These are phyloP conservation scores for Florisuga fusca DNA, from an alignment of 2,797 vertebrate species.

Conservation along the genomic window DNA sequence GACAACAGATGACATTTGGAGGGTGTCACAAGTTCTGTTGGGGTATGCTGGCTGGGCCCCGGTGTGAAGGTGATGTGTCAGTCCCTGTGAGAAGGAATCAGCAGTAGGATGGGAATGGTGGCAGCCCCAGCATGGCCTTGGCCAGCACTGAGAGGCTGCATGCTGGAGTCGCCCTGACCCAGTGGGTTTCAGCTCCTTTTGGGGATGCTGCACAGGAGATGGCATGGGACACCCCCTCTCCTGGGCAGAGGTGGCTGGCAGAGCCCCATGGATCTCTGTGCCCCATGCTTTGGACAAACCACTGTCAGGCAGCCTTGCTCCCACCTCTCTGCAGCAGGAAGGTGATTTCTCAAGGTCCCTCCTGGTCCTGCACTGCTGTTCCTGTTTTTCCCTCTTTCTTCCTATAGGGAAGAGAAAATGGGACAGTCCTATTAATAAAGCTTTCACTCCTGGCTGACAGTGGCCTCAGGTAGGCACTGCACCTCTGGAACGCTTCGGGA, in stretches of 20 bases:
- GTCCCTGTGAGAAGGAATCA: rapidly evolving
- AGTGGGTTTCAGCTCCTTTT: rapidly evolving
- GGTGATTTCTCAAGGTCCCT: rapidly evolving
- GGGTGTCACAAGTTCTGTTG: neutral
- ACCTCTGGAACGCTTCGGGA: rapidly evolving
- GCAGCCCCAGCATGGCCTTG: neutral
- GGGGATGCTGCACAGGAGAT: neutral
- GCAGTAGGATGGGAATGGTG: neutral
- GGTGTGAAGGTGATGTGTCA: neutral
- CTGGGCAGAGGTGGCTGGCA: rapidly evolving
- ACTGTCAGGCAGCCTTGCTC: neutral
- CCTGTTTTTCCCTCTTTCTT: neutral
- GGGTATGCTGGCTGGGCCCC: neutral
- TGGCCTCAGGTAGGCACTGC: rapidly evolving
- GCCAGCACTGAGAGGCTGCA: rapidly evolving
- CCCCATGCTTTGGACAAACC: neutral
- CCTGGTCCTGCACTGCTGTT: neutral
- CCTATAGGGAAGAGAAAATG: neutral
- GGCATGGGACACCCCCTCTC: neutral
- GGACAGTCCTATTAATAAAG: neutral
- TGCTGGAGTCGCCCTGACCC: rapidly evolving
- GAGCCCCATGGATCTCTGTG: rapidly evolving
- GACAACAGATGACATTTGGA: neutral
- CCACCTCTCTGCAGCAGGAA: rapidly evolving
- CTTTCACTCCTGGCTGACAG: neutral